Base-by-base conservation (phyloP, 2,888 invertebrate genomes). In the Neoaliturus tenellus region DNA sequence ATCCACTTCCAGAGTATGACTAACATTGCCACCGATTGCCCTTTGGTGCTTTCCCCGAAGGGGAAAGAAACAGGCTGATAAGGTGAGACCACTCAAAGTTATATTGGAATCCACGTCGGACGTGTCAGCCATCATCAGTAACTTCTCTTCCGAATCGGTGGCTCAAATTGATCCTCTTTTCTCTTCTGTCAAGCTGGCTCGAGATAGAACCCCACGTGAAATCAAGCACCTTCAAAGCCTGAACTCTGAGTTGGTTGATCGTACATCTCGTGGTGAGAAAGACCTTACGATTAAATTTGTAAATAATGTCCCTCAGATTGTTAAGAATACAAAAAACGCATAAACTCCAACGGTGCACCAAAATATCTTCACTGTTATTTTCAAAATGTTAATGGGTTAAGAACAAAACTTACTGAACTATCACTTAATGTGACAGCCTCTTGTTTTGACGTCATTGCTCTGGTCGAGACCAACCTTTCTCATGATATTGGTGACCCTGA, bases 321-420 rank as follows among this genome's bases (percentile, higher is more conserved):
- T 67, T 8, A 67, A 67, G 67, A 67, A 23, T 28, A 20, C 20
- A 67, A 67, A 67, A 67, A 67, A 67, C 67, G 20, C 8, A 23
- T 67, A 10, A 67, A 23, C 8, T 10, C 31, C 67, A 67, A 67
- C 31, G 67, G 67, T 23, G 23, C 28, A 10, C 25, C 20, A 8
- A 10, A 8, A 5, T 23, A 14, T 67, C 20, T 67, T 5, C 17
- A 10, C 8, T 67, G 67, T n/a, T 67, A 67, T 8, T 67, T 23
- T 67, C 67, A 67, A 31, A 67, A 67, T 67, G 67, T 67, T 8
- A 67, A 67, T 67, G 23, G 67, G 8, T 25, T 67, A 8, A 67
- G 28, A 23, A 67, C 25, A 8, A 67, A 67, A 67, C 67, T 67
- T 8, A 67, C 23, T 67, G 14, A 14, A 8, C 28, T 67, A 10